Percentiles rank a stretch among this genome's conserved stretches.
Evolutionary conservation across 2,888 invertebrate genomes (phyloP).

Genomic region (Habrosyne pyritoides): DNA sequence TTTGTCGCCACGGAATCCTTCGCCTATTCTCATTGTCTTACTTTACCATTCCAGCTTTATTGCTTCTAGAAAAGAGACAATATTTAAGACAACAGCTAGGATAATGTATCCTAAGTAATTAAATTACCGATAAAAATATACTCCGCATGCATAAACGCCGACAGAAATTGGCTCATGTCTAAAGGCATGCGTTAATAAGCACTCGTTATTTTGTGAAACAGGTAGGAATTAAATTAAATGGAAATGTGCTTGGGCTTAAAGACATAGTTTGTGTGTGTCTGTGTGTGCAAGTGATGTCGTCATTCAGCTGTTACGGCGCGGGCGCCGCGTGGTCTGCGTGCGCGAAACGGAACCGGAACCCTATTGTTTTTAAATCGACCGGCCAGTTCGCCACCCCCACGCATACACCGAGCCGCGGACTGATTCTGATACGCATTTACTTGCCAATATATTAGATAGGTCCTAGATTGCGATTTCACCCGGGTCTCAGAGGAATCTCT

Average conservation of each 20-base stretch:
- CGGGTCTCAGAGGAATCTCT: no score
- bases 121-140: no score
- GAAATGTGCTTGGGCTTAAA: neutral
- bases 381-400: constrained; percentile 20
- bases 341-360: constrained; percentile 52
- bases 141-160: no score
- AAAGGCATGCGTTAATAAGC: no score
- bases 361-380: constrained; percentile 54
- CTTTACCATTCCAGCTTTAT: no score
- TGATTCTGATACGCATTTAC: neutral
- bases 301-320: constrained; percentile 17
- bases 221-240: neutral
- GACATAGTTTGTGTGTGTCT: neutral
- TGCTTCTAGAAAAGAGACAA: no score
- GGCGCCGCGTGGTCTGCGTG: constrained; percentile 54
- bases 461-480: no score
- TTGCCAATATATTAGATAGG: neutral
- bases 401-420: neutral
- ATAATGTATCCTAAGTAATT: no score
- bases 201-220: neutral
- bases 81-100: no score
- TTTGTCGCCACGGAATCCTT: no score
- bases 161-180: no score
- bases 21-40: no score
- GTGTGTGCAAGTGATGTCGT: constrained; percentile 18